A percentile compares a stretch with the other conserved stretches of the same genome.
These are phyloP conservation scores for Ctenodactylus gundi DNA, from an alignment of 2,113 vertebrate species.

Conservation along the genomic window DNA sequence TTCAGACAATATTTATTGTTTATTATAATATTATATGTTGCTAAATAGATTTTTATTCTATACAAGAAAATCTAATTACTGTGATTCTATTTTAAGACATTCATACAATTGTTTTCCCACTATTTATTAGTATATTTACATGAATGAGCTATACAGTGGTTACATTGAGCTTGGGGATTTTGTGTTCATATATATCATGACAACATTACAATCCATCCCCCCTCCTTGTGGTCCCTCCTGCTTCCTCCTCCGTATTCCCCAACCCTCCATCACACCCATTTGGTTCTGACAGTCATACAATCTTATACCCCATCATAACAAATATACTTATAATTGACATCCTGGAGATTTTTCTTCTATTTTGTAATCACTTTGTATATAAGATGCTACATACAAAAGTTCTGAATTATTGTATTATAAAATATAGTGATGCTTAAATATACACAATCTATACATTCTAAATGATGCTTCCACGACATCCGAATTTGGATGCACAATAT, in stretches of 20 bases:
- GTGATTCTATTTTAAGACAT: constrained; percentile 19
- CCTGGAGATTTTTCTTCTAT: neutral
- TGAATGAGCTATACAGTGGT: no score
- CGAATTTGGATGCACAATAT: neutral
- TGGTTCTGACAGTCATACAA: no score
- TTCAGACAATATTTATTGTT: neutral
- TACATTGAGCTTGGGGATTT: no score
- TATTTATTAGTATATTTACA: no score
- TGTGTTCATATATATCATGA: no score
- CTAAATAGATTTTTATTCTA: constrained; percentile 25
- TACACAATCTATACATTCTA: neutral
- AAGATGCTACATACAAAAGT: neutral
- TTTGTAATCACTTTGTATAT: constrained; percentile 30
- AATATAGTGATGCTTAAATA: neutral
- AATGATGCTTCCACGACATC: neutral
- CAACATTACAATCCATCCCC: no score
- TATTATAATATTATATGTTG: neutral
- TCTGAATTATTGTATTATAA: neutral
- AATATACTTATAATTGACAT: no score
- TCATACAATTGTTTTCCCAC: neutral
- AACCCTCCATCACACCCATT: no score
- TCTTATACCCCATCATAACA: no score
- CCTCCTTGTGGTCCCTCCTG: no score
- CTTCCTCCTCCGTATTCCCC: no score
- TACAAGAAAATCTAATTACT: constrained; percentile 11